Base-by-base conservation (phyloP, 2,888 invertebrate genomes). In the Drosophila meridiana region DNA sequence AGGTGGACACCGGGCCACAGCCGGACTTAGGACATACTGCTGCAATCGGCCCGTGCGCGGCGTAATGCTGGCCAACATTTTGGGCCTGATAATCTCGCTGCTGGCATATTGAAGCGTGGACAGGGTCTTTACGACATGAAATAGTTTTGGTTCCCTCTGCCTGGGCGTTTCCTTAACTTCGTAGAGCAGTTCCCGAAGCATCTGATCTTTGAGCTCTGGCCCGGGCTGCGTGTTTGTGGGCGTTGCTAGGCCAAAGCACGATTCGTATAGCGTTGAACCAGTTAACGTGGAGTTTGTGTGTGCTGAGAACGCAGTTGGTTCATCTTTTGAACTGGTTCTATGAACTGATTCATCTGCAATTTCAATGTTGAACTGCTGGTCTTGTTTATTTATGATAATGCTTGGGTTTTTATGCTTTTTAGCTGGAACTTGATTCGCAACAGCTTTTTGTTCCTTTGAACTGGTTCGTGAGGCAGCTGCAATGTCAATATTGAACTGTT, bases 51-150 rank as follows among this genome's bases (percentile, higher is more conserved):
- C 66, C 2, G 13, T 42, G 20, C 55, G 36, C 5, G n/a, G 8
- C 5, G 32, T 9, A 26, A 14, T 36, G 11, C 3, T 14, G 2
- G 66, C 26, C n/a, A 68, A 45, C 48, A 70, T 69, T 26, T 70
- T 78, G 5, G 64, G 69, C 2, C 6, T 28, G 2, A 69, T 26
- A 1, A 64, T n/a, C 7, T 67, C 70, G 3, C 56, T 43, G 55
- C 82, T 57, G 11, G 52, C 30, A 20, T 69, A 58, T 7, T 42
- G 38, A 9, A 78, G 45, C 0, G 32, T 58, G 13, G 64, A 55
- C 7, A 73, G 14, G 2, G 14, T 30, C 13, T 42, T 45, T 0
- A 38, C 28, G 5, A 11, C 4, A 6, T 63, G 57, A 8, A 32
- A 9, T 3, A n/a, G 7, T 1, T n/a, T 50, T 5, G 50, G 9